phyloP scores from a whole-genome alignment of 2,888 invertebrate genomes.

The Allophyes oxyacanthae region DNA sequence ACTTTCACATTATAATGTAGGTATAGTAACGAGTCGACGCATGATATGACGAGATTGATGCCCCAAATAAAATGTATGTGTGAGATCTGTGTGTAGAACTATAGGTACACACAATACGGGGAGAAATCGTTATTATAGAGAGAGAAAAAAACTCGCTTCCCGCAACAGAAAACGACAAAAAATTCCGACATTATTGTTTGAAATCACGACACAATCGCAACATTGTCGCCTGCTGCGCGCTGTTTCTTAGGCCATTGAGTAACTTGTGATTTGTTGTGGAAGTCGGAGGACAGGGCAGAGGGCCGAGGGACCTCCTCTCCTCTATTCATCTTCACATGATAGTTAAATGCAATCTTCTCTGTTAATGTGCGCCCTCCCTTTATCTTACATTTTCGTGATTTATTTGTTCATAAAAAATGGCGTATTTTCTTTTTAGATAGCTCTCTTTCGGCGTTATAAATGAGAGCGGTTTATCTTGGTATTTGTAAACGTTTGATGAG shows the following conservation, averaged over 20 bases:
- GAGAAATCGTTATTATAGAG: no score
- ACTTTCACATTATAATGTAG: no score
- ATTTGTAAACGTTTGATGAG: background rate
- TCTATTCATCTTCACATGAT: constrained; percentile 48
- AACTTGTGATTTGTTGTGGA: constrained; percentile 54
- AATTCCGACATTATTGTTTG: constrained; percentile 12
- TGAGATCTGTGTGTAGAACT: no score
- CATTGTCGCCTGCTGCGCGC: constrained; percentile 34
- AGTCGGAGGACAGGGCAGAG: constrained; percentile 21
- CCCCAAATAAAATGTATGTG: no score
- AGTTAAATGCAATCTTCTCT: constrained; percentile 50
- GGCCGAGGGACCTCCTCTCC: constrained; percentile 37
- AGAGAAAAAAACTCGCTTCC: no score
- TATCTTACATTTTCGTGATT: constrained; percentile 49
- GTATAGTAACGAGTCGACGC: no score
- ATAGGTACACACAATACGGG: no score
- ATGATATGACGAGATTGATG: no score
- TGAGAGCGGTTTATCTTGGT: constrained; percentile 4
- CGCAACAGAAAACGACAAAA: constrained; percentile 19
- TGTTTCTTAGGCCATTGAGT: constrained; percentile 45
- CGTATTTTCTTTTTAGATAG: constrained; percentile 9
- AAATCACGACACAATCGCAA: constrained; percentile 19
- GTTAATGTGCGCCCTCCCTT: constrained; percentile 44
- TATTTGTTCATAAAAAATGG: constrained; percentile 34
- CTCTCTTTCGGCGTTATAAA: constrained; percentile 16